Conservation (phyloP, 2,888 invertebrate genomes). For the Kryphioiulus occultus region DNA sequence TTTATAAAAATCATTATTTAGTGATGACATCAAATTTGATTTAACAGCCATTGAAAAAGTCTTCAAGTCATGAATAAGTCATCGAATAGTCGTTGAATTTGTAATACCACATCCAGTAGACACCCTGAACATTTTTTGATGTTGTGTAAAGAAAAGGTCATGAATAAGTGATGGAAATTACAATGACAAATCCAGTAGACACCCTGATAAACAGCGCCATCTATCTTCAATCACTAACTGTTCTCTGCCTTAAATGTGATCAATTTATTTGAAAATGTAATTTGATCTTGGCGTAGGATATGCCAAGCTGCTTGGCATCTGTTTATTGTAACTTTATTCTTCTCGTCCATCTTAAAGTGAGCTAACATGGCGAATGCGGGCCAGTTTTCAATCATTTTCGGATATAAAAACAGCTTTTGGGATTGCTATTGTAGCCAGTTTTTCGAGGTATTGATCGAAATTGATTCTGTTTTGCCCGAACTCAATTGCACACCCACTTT, state of each 20-base stretch:
- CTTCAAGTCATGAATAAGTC: too few species aligned
- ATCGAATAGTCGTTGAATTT: too few species aligned
- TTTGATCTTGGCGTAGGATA: neutral
- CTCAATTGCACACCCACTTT: neutral
- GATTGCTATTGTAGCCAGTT: neutral
- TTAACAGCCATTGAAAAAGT: too few species aligned
- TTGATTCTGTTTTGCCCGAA: neutral
- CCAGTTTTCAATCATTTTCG: conserved; percentile 22
- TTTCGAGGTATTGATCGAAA: neutral
- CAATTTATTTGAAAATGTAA: neutral
- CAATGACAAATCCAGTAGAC: too few species aligned
- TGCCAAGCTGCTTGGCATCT: neutral
- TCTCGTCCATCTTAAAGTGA: neutral
- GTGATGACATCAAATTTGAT: too few species aligned
- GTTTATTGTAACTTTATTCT: neutral
- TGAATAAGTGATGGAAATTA: too few species aligned
- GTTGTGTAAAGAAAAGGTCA: too few species aligned
- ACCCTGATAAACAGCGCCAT: neutral
- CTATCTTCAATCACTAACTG: neutral
- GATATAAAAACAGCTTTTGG: neutral
- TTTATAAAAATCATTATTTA: too few species aligned
- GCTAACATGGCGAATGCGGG: neutral
- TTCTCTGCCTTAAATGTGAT: neutral
- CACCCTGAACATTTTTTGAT: too few species aligned
- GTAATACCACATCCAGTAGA: too few species aligned